Base-by-base conservation (phyloP, 2,888 invertebrate genomes). In the Luffia ferchaultella region DNA sequence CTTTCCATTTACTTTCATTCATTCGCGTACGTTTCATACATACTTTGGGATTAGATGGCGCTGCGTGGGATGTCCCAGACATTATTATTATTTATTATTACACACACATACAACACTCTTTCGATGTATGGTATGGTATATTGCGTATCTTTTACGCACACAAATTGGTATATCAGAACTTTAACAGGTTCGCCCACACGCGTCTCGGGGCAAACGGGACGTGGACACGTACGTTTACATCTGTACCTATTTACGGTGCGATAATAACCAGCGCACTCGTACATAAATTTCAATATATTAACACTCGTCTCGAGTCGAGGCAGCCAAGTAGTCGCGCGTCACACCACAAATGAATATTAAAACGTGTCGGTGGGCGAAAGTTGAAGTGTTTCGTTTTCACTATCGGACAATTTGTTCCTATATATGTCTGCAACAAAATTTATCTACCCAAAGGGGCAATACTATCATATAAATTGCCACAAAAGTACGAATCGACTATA, bases 281-380 rank as follows among this genome's bases (percentile, higher is more conserved):
- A 61, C 62, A 57, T 64, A 62, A 64, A 63, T 59, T 61, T 54
- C 55, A 60, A 60, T 60, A 62, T 63, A 63, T 60, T 60, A 57
- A 55, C 59, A 55, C 60, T 50, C 50, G 30, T 7, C 30, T 3
- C 30, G 30, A 12, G 5, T n/a, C n/a, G 3, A 12, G 5, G 30
- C 30, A 7, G 30, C 30, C n/a, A 12, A 30, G 30, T 7, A 3
- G 30, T 7, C 5, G 30, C 30, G 30, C 30, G 30, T 30, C 30
- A 30, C 30, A 12, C 30, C 30, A 12, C 30, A 7, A 30, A 30
- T 30, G 30, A 30, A 30, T 30, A 30, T 30, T n/a, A n/a, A n/a
- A n/a, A n/a, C 30, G 30, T 30, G 12, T 30, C 12, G 30, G 12
- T 12, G 12, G 12, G 30, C 30, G 30, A 30, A 30, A 30, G 30